These are phyloP conservation scores for Thera obeliscata DNA, from an alignment of 2,888 invertebrate species.

Conservation along the genomic window DNA sequence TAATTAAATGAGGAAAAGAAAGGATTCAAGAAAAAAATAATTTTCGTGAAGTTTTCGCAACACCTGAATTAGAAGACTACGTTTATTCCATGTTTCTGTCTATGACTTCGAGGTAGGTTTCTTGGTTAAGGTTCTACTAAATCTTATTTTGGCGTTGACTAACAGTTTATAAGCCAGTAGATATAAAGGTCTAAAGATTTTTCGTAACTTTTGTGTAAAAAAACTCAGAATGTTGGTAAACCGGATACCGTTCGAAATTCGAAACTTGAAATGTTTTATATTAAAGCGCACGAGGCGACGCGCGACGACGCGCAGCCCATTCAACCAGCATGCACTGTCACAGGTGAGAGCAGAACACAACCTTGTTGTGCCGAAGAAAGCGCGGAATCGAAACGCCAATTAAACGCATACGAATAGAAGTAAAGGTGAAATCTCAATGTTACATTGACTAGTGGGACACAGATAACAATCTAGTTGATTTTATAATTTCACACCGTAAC, in stretches of 20 bases:
- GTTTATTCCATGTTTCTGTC: too few species aligned
- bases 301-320: constrained; percentile 27
- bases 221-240: background rate
- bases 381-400: constrained; percentile 69
- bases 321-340: constrained; percentile 58
- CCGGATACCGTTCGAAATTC: constrained; percentile 41
- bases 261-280: constrained; percentile 16
- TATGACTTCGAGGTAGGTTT: too few species aligned
- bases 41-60: too few species aligned
- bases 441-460: constrained; percentile 33
- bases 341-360: constrained; percentile 57
- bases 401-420: constrained; percentile 62
- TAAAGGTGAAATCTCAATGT: constrained; percentile 59
- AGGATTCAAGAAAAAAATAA: too few species aligned
- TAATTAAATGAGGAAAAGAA: background rate
- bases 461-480: constrained; percentile 16
- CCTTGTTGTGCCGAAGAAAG: constrained; percentile 78
- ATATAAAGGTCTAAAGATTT: too few species aligned
- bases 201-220: too few species aligned
- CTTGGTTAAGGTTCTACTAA: too few species aligned
- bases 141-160: too few species aligned
- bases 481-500: constrained; percentile 22
- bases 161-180: too few species aligned
- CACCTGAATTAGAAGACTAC: too few species aligned
- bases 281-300: constrained; percentile 21